Percentiles rank a stretch among this genome's conserved stretches.
These are phyloP conservation scores for Poecilia picta DNA, from an alignment of 2,797 vertebrate species.

Conservation along the genomic window DNA sequence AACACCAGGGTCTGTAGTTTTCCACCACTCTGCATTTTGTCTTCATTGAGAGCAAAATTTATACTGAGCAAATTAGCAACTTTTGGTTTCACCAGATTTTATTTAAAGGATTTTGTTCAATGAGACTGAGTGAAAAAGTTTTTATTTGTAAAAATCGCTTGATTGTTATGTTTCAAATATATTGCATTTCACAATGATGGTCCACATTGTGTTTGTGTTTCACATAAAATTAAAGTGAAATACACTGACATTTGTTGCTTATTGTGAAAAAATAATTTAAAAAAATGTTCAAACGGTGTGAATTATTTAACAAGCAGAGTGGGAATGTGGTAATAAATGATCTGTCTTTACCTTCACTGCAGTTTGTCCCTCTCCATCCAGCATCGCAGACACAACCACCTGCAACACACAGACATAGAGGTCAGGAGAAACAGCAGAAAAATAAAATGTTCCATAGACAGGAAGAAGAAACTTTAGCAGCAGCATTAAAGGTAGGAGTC, in stretches of 20 bases:
- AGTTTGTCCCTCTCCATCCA: conserved; percentile 89
- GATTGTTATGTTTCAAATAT: neutral
- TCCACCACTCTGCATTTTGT: neutral
- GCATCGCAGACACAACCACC: conserved; percentile 89
- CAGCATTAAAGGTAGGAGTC: neutral
- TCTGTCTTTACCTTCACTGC: conserved; percentile 84
- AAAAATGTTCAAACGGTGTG: neutral
- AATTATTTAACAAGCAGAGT: neutral
- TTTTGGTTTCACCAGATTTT: neutral
- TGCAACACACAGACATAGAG: conserved; percentile 58
- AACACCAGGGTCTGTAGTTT: neutral
- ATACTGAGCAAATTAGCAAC: neutral
- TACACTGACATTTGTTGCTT: neutral
- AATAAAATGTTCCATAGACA: neutral
- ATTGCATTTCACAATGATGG: neutral
- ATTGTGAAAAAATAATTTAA: neutral
- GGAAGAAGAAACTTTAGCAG: neutral
- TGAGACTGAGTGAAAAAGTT: neutral
- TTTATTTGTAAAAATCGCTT: neutral
- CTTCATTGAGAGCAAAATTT: too few relatives aligned
- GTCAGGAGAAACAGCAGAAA: neutral
- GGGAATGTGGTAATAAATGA: neutral
- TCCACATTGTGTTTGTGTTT: neutral
- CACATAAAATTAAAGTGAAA: neutral
- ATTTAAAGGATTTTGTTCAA: neutral